Conservation (phyloP, 2,797 vertebrate genomes). For the Notolabrus celidotus region DNA sequence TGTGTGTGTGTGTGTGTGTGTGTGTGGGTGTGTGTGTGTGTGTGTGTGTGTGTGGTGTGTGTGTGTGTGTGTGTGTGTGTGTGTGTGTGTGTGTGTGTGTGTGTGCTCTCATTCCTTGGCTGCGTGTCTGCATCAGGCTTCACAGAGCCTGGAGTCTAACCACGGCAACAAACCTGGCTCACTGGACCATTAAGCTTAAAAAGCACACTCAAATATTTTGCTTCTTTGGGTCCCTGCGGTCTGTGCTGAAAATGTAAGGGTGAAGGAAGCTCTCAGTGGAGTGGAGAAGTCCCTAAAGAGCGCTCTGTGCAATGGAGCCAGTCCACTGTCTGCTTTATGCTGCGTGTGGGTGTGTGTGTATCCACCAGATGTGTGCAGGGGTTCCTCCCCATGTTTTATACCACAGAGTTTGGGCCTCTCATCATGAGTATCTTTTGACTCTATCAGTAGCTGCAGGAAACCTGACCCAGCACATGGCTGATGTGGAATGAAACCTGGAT, state of each 20-base stretch:
- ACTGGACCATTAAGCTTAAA: constrained; percentile 61
- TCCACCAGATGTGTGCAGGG: constrained; percentile 5
- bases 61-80: constrained; percentile 20
- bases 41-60: constrained; percentile 10
- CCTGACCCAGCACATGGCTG: constrained; percentile 9
- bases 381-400: constrained; percentile 4
- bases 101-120: constrained; percentile 21
- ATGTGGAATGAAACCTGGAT: constrained; percentile 13
- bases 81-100: constrained; percentile 12
- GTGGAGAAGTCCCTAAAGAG: constrained; percentile 45
- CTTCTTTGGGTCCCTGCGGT: constrained; percentile 31
- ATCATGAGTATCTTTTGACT: background rate
- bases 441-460: background rate
- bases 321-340: constrained; percentile 40
- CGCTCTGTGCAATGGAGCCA: constrained; percentile 48
- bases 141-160: constrained; percentile 33
- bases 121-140: constrained; percentile 49
- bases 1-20: background rate
- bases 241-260: constrained; percentile 43
- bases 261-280: constrained; percentile 58
- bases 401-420: background rate
- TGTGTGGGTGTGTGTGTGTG: background rate
- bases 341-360: constrained; percentile 7
- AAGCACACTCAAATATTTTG: constrained; percentile 45
- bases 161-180: constrained; percentile 57